Conservation (phyloP, 1,140 invertebrate genomes). For the Vanessa atalanta region DNA sequence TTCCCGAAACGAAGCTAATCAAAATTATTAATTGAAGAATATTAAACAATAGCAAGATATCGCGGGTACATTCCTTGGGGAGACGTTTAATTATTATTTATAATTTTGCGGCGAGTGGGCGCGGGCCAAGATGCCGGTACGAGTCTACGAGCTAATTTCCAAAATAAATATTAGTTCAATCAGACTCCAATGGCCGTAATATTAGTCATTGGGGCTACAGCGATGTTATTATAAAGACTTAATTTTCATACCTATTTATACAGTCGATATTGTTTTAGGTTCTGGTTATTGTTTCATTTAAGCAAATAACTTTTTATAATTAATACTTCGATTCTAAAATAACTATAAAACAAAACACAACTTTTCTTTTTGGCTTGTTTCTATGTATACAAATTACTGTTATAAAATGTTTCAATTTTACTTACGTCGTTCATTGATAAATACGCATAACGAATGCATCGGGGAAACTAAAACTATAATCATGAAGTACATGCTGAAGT, state of each 20-base stretch:
- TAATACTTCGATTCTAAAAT: neutral
- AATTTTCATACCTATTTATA: slow-evolving; percentile 27
- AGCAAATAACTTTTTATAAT: neutral
- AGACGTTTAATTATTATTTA: slow-evolving; percentile 77
- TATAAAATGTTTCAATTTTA: too few species aligned
- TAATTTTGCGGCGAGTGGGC: slow-evolving; percentile 59
- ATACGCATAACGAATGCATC: too few species aligned
- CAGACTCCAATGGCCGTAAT: slow-evolving; percentile 56
- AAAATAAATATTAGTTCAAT: slow-evolving; percentile 81
- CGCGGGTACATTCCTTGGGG: slow-evolving; percentile 51
- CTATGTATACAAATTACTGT: too few species aligned
- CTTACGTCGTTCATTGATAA: too few species aligned
- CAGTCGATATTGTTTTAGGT: slow-evolving; percentile 46
- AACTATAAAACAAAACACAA: neutral
- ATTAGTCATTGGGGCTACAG: slow-evolving; percentile 40
- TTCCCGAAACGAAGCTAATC: slow-evolving; percentile 41
- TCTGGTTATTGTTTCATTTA: slow-evolving; percentile 4
- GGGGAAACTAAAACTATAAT: too few species aligned
- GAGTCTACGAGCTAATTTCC: slow-evolving; percentile 72
- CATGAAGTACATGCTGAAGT: too few species aligned
- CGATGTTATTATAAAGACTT: slow-evolving; percentile 31
- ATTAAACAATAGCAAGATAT: slow-evolving; percentile 70
- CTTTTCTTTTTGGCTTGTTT: too few species aligned
- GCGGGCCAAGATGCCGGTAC: slow-evolving; percentile 57
- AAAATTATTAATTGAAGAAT: slow-evolving; percentile 75